Conservation (phyloP, 2,888 invertebrate genomes). For the Trachelus stipa region DNA sequence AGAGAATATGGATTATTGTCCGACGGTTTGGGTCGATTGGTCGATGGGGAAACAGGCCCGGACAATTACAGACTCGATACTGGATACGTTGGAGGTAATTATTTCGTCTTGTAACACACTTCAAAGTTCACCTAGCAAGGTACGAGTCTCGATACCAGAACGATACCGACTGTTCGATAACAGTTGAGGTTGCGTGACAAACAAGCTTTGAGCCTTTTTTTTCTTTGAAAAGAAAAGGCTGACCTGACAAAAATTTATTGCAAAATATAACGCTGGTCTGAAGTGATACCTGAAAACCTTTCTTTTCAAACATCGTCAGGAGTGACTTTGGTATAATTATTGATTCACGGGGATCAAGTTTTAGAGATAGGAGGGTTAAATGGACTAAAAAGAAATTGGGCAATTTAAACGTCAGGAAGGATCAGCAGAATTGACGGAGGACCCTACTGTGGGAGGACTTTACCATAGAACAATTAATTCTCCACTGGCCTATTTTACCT, state of each 20-base stretch:
- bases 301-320: neutral
- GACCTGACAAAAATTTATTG: neutral
- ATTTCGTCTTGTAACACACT: neutral
- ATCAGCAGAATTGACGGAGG: neutral
- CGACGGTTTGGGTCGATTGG: conserved; percentile 77
- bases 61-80: conserved; percentile 74
- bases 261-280: neutral
- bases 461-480: neutral
- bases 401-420: neutral
- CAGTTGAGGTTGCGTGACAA: neutral
- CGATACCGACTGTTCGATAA: neutral
- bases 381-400: neutral
- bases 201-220: neutral
- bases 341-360: neutral
- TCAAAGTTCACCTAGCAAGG: neutral
- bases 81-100: conserved; percentile 72
- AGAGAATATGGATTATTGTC: conserved; percentile 64
- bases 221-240: neutral
- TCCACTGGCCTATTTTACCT: neutral
- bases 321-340: neutral
- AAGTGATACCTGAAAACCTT: neutral
- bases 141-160: neutral
- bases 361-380: neutral
- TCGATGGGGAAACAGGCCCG: conserved; percentile 75
- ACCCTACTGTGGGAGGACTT: neutral